A percentile compares a stretch with the other conserved stretches of the same genome.
These are phyloP conservation scores for Xenops minutus DNA, from an alignment of 2,797 vertebrate species.

Conservation along the genomic window DNA sequence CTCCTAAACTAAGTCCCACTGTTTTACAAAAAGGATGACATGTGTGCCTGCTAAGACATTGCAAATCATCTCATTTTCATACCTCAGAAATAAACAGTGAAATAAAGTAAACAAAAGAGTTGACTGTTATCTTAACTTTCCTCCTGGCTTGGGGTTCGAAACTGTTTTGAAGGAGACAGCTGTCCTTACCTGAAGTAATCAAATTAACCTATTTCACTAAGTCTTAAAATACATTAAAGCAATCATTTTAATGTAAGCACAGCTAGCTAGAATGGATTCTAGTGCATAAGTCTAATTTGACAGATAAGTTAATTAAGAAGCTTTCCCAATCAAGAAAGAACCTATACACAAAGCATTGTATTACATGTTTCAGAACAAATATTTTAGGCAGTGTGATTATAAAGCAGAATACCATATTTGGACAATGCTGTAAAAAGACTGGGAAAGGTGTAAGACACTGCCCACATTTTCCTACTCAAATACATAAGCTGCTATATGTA, in stretches of 20 bases:
- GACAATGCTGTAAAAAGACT: background rate
- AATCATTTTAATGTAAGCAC: background rate
- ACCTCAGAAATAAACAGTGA: background rate
- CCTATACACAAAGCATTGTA: background rate
- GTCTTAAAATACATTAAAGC: background rate
- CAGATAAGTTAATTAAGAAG: background rate
- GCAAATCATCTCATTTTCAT: background rate
- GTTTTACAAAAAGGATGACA: background rate
- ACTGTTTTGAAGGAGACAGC: background rate
- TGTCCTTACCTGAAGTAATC: background rate
- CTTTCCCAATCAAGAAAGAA: background rate
- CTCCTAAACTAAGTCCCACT: background rate
- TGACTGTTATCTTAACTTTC: background rate
- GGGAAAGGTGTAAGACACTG: background rate
- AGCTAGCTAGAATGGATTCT: background rate
- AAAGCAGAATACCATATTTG: background rate
- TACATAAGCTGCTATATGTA: background rate
- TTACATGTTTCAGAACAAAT: background rate
- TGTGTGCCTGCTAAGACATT: background rate
- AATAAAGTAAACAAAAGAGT: background rate
- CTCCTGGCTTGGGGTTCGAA: background rate
- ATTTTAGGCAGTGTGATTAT: background rate
- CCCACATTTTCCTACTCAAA: background rate
- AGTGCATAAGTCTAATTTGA: background rate
- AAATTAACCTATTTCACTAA: background rate